Conservation (phyloP, 2,888 invertebrate genomes). For the Netelia melanura region DNA sequence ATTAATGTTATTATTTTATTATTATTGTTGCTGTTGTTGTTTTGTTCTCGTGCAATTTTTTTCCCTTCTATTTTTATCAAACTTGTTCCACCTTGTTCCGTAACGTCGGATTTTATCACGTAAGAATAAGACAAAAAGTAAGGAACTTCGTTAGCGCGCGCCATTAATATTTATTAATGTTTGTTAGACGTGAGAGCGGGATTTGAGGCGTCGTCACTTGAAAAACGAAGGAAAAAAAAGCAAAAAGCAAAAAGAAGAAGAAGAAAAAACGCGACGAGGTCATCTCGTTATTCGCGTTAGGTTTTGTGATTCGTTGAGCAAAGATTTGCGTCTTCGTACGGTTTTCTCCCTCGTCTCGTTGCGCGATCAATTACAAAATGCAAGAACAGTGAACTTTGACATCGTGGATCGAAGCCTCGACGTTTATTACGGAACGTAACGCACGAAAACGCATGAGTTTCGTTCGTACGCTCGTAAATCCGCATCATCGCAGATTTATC, state of each 20-base stretch:
- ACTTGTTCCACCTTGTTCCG: too few relatives aligned
- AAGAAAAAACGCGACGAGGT: conserved; percentile 3
- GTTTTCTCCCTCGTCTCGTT: conserved; percentile 15
- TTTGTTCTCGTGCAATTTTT: background rate
- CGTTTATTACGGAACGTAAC: background rate
- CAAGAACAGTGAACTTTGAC: conserved; percentile 56
- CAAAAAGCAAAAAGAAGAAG: background rate
- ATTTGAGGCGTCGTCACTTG: background rate
- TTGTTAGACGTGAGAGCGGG: background rate
- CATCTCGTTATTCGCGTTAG: conserved; percentile 40
- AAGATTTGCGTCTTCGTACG: conserved; percentile 6
- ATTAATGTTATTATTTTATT: background rate
- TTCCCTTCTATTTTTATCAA: background rate
- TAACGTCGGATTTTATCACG: background rate
- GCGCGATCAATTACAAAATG: conserved; percentile 35
- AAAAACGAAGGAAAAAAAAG: background rate
- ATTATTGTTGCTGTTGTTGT: too few relatives aligned
- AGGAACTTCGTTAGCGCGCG: conserved; percentile 1
- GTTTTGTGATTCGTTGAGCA: conserved; percentile 19
- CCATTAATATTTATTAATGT: background rate
- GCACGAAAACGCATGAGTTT: background rate
- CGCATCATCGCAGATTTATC: conserved; percentile 49
- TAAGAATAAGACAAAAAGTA: background rate
- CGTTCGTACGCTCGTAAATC: background rate
- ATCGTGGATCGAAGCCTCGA: background rate